Base-by-base conservation (phyloP, 2,888 invertebrate genomes). In the Choreutis nemorana region DNA sequence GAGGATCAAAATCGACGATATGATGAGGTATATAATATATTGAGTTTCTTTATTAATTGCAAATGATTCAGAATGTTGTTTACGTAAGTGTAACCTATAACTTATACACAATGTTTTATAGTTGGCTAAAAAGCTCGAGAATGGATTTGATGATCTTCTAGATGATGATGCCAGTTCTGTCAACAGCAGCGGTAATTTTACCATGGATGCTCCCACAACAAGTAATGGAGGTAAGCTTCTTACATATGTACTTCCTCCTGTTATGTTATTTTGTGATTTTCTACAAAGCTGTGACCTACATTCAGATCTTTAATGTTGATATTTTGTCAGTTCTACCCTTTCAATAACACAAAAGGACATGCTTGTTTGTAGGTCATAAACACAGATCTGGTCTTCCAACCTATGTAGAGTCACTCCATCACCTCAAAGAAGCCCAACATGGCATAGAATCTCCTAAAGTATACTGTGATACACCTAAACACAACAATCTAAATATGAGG, bases 101-200 rank as follows among this genome's bases (percentile, higher is more conserved):
- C 10, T 18, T n/a, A 11, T 10, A 29, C 16, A 14, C 20, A n/a
- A 20, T 29, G 48, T 39, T 33, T 68, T 77, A 32, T 45, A 89
- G 89, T 58, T 89, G 18, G 75, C 84, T 41, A 78, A 85, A 48
- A 67, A 87, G 35, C 56, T 89, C 30, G 81, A 77, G 36, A 84
- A 83, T 54, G 87, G 83, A n/a, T 85, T 89, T 49, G 85, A 86
- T 41, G 87, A 88, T 49, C 73, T 89, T 23, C 73, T 89, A 23
- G 87, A 87, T 34, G 86, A 87, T 39, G 85, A 86, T 37, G 83
- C 73, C 21, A 82, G 81, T 33, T 82, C 85, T 32, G 85, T 85
- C 8, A 78, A 84, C 24, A 79, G 84, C 50, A 77, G 82, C 45
- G 71, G 70, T 7, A 75, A 78, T 39, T 78, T 70, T 37, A 70